phyloP scores from a whole-genome alignment of 2,797 vertebrate genomes.

The Dromococcyx pavoninus region DNA sequence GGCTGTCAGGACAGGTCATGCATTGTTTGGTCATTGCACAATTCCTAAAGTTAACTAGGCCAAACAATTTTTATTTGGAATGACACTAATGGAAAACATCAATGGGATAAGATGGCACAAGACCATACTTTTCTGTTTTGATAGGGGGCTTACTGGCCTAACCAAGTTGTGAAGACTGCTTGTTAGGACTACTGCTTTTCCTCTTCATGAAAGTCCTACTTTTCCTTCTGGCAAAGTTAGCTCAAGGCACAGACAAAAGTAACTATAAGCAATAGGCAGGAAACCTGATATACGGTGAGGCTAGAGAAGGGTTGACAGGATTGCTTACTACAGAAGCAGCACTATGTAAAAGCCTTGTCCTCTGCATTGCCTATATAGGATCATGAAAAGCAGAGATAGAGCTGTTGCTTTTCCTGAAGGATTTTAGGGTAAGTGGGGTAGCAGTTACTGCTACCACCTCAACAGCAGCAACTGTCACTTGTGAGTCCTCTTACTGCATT shows the following conservation, averaged over 20 bases:
- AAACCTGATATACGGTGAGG: not conserved
- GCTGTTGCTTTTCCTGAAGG: not conserved
- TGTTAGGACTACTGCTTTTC: not conserved
- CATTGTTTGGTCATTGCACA: not conserved
- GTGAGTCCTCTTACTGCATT: not conserved
- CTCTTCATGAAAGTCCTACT: not conserved
- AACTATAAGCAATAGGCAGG: not conserved
- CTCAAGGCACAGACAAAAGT: not conserved
- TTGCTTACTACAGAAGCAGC: not conserved
- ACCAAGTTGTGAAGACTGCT: not conserved
- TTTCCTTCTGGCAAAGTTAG: not conserved
- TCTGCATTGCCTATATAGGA: not conserved
- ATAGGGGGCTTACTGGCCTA: not conserved
- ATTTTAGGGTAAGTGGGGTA: not conserved
- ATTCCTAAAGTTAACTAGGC: not conserved
- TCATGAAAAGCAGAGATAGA: not conserved
- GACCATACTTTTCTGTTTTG: not conserved
- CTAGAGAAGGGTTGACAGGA: not conserved
- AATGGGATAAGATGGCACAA: too few species aligned
- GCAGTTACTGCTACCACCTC: not conserved
- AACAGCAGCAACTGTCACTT: not conserved
- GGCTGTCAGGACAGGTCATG: not conserved
- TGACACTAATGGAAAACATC: not conserved
- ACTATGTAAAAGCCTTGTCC: not conserved
- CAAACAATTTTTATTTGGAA: not conserved